Evolutionary conservation across 2,888 invertebrate genomes (phyloP).

Genomic region (Cosmia pyralina): DNA sequence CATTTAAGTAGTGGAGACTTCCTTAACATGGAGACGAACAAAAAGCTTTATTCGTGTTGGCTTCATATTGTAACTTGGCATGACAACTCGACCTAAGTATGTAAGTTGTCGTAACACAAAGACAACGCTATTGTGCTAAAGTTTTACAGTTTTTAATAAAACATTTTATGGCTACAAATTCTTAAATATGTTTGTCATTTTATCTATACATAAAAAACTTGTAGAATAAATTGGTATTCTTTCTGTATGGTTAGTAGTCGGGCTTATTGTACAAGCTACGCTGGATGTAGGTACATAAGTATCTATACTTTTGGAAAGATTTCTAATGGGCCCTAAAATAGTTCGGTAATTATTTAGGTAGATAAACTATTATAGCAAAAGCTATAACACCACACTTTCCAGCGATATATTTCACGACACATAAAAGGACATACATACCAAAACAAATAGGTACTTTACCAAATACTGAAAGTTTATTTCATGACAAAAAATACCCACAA

Average conservation of each 20-base stretch:
- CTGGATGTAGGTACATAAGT: background rate
- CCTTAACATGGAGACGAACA: constrained; percentile 16
- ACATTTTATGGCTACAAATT: constrained; percentile 39
- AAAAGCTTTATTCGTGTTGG: constrained; percentile 41
- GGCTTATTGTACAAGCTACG: background rate
- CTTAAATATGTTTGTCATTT: constrained; percentile 27
- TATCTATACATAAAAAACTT: constrained; percentile 26
- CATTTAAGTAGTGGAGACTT: constrained; percentile 42
- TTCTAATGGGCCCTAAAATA: background rate
- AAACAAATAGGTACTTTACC: background rate
- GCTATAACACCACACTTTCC: background rate
- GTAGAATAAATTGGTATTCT: constrained; percentile 20
- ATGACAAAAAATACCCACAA: background rate
- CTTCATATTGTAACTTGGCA: constrained; percentile 35
- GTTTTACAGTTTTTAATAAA: constrained; percentile 46
- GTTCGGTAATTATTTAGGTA: background rate
- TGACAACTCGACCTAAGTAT: constrained; percentile 43
- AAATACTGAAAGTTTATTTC: background rate
- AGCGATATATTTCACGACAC: background rate
- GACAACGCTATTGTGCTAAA: constrained; percentile 38
- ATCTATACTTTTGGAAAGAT: background rate
- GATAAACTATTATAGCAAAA: too few species aligned
- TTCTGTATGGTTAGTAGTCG: background rate
- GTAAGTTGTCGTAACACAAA: constrained; percentile 28
- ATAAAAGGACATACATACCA: background rate